Evolutionary conservation across 2,797 vertebrate genomes (phyloP).

Genomic region (Prionace glauca): DNA sequence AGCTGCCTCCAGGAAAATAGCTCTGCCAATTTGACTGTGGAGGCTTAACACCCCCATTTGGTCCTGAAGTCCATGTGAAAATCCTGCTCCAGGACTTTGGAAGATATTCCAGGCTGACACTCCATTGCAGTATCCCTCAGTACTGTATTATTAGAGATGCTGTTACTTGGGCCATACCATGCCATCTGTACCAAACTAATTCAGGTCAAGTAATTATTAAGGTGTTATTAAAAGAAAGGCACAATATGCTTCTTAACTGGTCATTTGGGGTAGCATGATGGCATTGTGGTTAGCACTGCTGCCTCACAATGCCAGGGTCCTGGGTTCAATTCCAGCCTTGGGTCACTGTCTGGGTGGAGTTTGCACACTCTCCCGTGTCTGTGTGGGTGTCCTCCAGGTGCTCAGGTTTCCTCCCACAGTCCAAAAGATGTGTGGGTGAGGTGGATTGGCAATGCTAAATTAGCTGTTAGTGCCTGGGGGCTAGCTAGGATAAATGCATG

Average conservation of each 20-base stretch:
- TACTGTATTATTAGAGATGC: not conserved
- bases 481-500: no score
- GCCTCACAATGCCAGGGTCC: no score
- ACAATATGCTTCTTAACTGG: not conserved
- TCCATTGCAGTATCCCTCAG: not conserved
- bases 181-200: not conserved
- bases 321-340: no score
- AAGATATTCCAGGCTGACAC: not conserved
- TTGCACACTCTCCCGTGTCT: no score
- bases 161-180: not conserved
- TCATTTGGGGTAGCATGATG: not conserved
- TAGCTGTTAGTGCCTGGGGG: no score
- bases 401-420: no score
- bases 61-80: not conserved
- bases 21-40: not conserved
- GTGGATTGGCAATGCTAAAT: no score
- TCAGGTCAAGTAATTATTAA: not conserved
- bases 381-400: no score
- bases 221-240: not conserved
- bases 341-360: no score
- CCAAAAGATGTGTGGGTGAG: no score
- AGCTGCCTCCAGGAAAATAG: not conserved
- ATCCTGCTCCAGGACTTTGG: not conserved
- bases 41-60: not conserved
- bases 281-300: no score